Evolutionary conservation across 2,888 invertebrate genomes (phyloP), one percentile per base, ranked within the genome.

Genomic region (Campoletis raptor): DNA sequence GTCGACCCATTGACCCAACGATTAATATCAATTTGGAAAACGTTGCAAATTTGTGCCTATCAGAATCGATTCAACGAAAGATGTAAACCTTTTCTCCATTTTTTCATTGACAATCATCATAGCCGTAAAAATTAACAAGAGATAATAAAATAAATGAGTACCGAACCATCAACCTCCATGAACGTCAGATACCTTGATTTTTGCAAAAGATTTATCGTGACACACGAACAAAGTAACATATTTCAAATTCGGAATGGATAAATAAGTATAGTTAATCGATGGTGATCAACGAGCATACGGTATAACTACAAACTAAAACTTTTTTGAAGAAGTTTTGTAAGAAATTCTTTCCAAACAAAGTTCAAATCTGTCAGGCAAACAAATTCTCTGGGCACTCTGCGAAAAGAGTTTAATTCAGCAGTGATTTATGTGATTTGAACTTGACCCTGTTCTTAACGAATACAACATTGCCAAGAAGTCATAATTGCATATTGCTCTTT

Each of bases 401-500:
- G 57, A 61, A 48, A 18, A 48, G 5, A 18, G 57, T 24, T 12
- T 30, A 4, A 61, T 12, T 30, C 57, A 10, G 8, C 57, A 57
- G 24, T 24, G 8, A 57, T 24, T 57, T 12, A 24, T 30, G 3
- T 12, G 24, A 24, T 57, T 30, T 12, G 57, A 57, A 57, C 57
- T 57, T 57, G 57, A 57, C 57, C 57, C 57, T 57, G 12, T 24
- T 12, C 57, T 24, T 30, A 57, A 57, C 57, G 24, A 57, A 24
- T 24, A 24, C 12, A 57, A 24, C 24, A 57, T 10, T 57, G 57
- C 57, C 57, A 57, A 57, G 57, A 57, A 57, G 12, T 57, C 57
- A 57, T 57, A 57, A 57, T 57, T 57, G 48, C 48, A 48, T 5
- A 6, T 48, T 48, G 57, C 57, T 24, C 57, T 57, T 57, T 57